Base-by-base conservation (phyloP, 2,113 vertebrate genomes). In the Perca schrenkii region DNA sequence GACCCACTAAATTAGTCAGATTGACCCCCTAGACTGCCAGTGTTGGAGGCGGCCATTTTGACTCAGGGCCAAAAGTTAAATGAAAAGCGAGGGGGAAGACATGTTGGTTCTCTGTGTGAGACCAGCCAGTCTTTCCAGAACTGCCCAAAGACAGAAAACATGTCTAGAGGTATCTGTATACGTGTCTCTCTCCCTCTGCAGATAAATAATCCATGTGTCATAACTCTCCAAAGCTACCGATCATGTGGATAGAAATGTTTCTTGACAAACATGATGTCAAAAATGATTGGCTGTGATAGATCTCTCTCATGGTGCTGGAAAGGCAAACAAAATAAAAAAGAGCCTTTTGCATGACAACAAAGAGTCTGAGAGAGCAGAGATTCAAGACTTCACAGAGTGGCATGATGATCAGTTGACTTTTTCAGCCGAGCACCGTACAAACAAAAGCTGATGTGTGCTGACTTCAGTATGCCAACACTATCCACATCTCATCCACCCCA, bases 1-100 rank as follows among this genome's bases (percentile, higher is more conserved):
- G 90, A 93, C 84, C 90, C 91, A 72, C 80, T 86, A 92, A 94
- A 93, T 93, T 93, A 91, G 90, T 89, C 91, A 91, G 79, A 91
- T 91, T 89, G 90, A 89, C 87, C 91, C 71, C 67, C 81, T 78
- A 65, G 78, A 79, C 83, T 89, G 89, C 84, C 87, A 85, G 82
- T 53, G 77, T 86, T 80, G 75, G 81, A 82, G 82, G 85, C 76
- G 22, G 91, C 92, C 91, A 93, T 93, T 88, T 94, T 93, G 92
- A 92, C 89, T 91, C 6, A 0, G 68, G 76, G 92, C 90, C 90
- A 93, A 80, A 61, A 90, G 83, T 89, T 89, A 90, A 93, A 93
- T 77, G 91, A 90, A 82, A 86, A 53, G 80, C 17, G 25, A 89
- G 85, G 72, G 71, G 49, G 83, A 87, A 60, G 88, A 83, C 91